Evolutionary conservation across 2,888 invertebrate genomes (phyloP).

Genomic region (Cantharis flavilabris): DNA sequence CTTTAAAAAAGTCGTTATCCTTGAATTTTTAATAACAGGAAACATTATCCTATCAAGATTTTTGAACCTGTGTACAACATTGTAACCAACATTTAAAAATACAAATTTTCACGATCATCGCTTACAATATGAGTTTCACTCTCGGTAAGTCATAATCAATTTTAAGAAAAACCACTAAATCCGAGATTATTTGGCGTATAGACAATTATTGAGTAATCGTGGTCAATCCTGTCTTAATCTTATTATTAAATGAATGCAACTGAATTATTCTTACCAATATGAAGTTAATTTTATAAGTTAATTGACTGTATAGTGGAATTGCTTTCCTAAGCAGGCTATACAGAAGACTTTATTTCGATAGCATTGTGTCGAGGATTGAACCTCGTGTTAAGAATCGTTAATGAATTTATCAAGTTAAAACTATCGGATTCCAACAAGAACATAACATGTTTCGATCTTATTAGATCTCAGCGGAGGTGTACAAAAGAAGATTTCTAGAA

Average conservation of each 20-base stretch:
- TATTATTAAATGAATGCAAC: not conserved
- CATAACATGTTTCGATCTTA: too few species aligned
- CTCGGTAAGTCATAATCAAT: not conserved
- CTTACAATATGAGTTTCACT: not conserved
- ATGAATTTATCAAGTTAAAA: too few species aligned
- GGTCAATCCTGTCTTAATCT: not conserved
- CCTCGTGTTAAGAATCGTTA: too few species aligned
- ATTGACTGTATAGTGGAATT: too few species aligned
- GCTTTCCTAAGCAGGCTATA: too few species aligned
- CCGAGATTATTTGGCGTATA: not conserved
- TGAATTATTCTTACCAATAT: too few species aligned
- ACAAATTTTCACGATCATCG: not conserved
- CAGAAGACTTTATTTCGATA: too few species aligned
- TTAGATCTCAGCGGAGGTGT: too few species aligned
- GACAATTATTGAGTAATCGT: not conserved
- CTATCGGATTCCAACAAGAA: too few species aligned
- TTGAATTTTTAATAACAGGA: not conserved
- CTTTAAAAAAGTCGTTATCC: not conserved
- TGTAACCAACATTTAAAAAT: not conserved
- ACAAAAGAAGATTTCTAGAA: too few species aligned
- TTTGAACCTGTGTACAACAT: not conserved
- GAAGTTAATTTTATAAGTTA: too few species aligned
- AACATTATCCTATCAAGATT: not conserved
- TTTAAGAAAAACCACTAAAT: not conserved
- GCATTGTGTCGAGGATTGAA: too few species aligned